A percentile compares a stretch with the other conserved stretches of the same genome.
These are phyloP conservation scores for Coreoperca whiteheadi DNA, from an alignment of 2,113 vertebrate species.

Conservation along the genomic window DNA sequence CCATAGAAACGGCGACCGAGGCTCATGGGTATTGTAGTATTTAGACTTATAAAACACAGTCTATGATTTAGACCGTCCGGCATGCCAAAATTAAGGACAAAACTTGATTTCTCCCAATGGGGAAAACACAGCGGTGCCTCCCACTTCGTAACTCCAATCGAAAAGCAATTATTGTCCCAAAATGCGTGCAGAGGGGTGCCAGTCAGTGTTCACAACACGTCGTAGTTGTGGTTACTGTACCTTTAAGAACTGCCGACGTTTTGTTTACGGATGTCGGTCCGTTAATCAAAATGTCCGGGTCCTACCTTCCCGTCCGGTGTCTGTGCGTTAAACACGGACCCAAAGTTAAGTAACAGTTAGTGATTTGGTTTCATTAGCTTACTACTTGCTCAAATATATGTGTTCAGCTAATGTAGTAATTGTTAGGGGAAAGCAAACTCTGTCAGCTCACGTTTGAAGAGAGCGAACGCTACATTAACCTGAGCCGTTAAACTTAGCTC, in stretches of 20 bases:
- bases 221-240: neutral
- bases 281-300: constrained; percentile 1
- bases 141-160: too few species aligned
- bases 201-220: too few species aligned
- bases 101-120: too few species aligned
- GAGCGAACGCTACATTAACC: neutral
- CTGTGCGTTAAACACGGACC: too few species aligned
- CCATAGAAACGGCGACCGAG: too few species aligned
- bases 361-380: neutral
- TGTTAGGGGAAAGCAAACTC: rapidly evolving
- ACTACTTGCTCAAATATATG: rapidly evolving
- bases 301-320: neutral
- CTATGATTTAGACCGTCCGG: too few species aligned
- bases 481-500: neutral
- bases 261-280: constrained; percentile 57
- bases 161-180: neutral
- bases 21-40: too few species aligned
- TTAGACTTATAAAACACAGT: too few species aligned
- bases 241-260: constrained; percentile 11
- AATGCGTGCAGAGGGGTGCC: neutral
- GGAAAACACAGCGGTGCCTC: too few species aligned
- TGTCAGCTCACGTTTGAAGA: neutral
- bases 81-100: too few species aligned
- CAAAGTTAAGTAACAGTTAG: too few species aligned
- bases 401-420: neutral